Evolutionary conservation across 2,113 vertebrate genomes (phyloP), one percentile per base, ranked within the genome.

Genomic region (Galbula dea): DNA sequence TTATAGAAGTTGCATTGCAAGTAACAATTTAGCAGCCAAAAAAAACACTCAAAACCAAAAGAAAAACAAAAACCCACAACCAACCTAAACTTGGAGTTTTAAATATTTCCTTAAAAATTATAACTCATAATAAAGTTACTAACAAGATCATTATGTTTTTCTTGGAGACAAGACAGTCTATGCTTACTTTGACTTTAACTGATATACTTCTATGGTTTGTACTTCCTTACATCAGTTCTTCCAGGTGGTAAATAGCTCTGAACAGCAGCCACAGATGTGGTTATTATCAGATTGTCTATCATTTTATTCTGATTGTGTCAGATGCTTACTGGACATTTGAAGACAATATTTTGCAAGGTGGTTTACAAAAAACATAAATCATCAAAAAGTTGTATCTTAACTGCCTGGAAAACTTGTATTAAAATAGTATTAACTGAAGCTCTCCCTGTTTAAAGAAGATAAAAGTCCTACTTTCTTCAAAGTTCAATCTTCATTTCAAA

Each of bases 41-140:
- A 27, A 16, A 59, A 58, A 12, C 27, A 52, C n/a, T n/a, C 54
- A 66, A 55, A 46, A 9, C 0, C 8, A 83, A 43, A 43, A 43
- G n/a, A n/a, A n/a, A n/a, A n/a, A n/a, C n/a, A n/a, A n/a, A n/a
- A n/a, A n/a, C n/a, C n/a, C n/a, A n/a, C n/a, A n/a, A n/a, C n/a
- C n/a, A n/a, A n/a, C n/a, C n/a, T n/a, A n/a, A n/a, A 23, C 7
- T 14, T 81, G 6, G 1, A 0, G 1, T 2, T 72, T 89, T 68
- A 79, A 85, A 72, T 27, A 45, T 3, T 30, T 57, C 8, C 4
- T 61, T 52, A 15, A 63, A 84, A 65, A 49, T 21, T 39, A 26
- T 36, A 65, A 4, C 6, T 66, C 7, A 4, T 67, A 57, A 68
- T 59, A 75, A 78, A 89, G 13, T 30, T n/a, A 27, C 2, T 57